Evolutionary conservation across 64 coral and sea anemone genomes (phyloP).

Genomic region (Anthopleura sola): DNA sequence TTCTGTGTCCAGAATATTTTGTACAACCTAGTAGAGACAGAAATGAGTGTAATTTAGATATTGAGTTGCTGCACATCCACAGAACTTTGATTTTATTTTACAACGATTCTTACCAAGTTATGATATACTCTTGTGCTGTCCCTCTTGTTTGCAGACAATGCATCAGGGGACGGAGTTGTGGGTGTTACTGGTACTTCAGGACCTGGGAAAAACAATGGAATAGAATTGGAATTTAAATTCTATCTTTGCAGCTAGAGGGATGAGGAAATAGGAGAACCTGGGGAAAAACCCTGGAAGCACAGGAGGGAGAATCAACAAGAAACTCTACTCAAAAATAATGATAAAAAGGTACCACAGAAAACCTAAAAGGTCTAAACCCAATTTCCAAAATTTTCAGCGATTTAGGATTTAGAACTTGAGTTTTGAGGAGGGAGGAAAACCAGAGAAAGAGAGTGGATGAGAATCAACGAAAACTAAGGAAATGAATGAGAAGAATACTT

Average conservation of each 20-base stretch:
- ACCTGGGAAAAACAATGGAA: constrained; percentile 33
- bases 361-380: no score
- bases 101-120: constrained; percentile 36
- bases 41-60: neutral
- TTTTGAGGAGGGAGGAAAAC: no score
- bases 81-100: neutral
- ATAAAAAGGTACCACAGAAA: neutral
- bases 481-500: neutral
- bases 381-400: no score
- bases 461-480: neutral
- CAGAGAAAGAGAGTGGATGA: no score
- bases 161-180: constrained; percentile 34
- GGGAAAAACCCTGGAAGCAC: no score
- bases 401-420: no score
- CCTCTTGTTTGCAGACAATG: constrained; percentile 53
- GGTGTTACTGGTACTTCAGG: constrained; percentile 85
- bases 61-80: neutral
- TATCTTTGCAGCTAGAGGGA: no score
- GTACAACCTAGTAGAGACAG: constrained; percentile 59
- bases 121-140: constrained; percentile 93
- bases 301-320: no score
- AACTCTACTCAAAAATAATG: no score
- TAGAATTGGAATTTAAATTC: neutral
- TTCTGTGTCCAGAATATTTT: constrained; percentile 96
- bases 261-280: neutral